A percentile compares a stretch with the other conserved stretches of the same genome.
Conservation (phyloP, 2,888 invertebrate species). For the Lochmaea capreae region DNA sequence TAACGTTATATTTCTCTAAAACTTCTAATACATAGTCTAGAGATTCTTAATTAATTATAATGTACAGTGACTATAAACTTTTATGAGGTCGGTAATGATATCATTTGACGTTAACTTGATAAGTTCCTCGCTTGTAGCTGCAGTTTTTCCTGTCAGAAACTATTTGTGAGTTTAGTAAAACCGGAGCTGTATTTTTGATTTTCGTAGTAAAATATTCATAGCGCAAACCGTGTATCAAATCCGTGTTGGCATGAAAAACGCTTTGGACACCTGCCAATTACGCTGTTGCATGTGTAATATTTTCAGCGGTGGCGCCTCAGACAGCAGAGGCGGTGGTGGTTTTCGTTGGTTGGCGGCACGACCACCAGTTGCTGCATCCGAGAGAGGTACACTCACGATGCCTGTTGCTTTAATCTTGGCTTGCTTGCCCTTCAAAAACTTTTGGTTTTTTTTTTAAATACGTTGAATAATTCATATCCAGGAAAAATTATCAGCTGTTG, state of each 20-base stretch:
- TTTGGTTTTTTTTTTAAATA: not conserved
- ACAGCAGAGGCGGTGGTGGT: constrained; percentile 28
- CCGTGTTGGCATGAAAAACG: constrained; percentile 34
- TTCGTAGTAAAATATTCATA: constrained; percentile 27
- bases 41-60: too few relatives aligned
- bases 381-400: constrained; percentile 35
- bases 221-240: constrained; percentile 33
- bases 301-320: constrained; percentile 52
- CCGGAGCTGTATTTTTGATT: constrained; percentile 16
- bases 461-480: not conserved
- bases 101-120: too few relatives aligned
- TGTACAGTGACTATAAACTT: too few relatives aligned
- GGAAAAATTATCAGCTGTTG: not conserved
- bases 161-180: not conserved
- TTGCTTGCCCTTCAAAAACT: constrained; percentile 36
- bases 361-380: constrained; percentile 53
- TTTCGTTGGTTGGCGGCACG: constrained; percentile 39
- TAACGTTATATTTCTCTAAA: too few relatives aligned
- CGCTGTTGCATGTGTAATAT: constrained; percentile 64
- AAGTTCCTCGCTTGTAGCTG: too few relatives aligned
- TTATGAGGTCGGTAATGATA: too few relatives aligned
- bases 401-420: constrained; percentile 35
- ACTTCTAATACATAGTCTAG: too few relatives aligned
- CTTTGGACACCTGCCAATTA: constrained; percentile 63
- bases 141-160: not conserved